Evolutionary conservation across 2,888 invertebrate species (phyloP).

Genomic region (Sphaerophoria taeniata): DNA sequence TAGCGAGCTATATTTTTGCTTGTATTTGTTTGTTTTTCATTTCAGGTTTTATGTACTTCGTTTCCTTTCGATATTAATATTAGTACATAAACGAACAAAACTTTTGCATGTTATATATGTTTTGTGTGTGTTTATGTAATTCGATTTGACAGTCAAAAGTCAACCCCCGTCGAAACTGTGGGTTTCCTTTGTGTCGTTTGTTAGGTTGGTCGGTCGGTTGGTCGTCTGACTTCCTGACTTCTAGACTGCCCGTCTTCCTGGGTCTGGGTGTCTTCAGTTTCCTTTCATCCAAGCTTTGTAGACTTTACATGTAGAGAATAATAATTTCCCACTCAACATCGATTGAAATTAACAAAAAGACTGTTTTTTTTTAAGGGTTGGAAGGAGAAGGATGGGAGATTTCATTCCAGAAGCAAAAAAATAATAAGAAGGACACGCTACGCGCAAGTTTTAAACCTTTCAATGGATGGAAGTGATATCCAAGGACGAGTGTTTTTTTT

Average conservation of each 20-base stretch:
- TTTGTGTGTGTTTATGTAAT: conserved; percentile 26
- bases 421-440: conserved; percentile 41
- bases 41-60: conserved; percentile 72
- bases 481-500: conserved; percentile 30
- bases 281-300: conserved; percentile 55
- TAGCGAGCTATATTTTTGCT: conserved; percentile 34
- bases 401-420: background rate
- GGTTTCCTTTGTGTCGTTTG: background rate
- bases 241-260: background rate
- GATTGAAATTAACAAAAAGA: conserved; percentile 71
- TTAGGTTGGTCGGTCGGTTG: too few species aligned
- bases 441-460: conserved; percentile 67
- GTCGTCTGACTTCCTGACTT: background rate
- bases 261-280: conserved; percentile 24
- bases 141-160: conserved; percentile 73
- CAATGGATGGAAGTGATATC: conserved; percentile 34
- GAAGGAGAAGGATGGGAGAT: background rate
- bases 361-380: background rate
- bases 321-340: conserved; percentile 72
- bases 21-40: conserved; percentile 69
- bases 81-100: conserved; percentile 31
- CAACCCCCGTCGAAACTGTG: conserved; percentile 38
- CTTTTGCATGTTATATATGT: too few species aligned
- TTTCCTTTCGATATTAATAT: conserved; percentile 55
- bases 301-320: conserved; percentile 70